Conservation (phyloP, 64 coral and sea anemone genomes). For the Catalaphyllia jardinei region DNA sequence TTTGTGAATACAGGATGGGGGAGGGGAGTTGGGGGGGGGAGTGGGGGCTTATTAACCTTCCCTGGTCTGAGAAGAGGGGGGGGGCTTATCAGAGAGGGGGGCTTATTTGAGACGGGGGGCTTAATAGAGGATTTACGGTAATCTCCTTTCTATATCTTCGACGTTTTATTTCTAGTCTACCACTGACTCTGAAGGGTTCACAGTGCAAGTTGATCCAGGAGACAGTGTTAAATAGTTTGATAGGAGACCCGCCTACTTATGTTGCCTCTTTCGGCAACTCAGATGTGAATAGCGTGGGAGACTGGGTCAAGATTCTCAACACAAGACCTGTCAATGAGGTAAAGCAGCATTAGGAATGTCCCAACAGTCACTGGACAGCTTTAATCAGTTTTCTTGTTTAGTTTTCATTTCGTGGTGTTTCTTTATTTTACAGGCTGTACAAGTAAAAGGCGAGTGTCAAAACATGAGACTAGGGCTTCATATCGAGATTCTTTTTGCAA, state of each 20-base stretch:
- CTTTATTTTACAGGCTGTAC: slow-evolving; percentile 45
- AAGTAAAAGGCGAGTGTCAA: slow-evolving; percentile 59
- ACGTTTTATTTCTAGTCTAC: slow-evolving; percentile 47
- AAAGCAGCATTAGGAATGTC: not conserved
- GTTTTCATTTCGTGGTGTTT: not conserved
- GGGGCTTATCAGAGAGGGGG: no score
- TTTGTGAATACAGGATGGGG: no score
- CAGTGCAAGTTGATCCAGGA: slow-evolving; percentile 76
- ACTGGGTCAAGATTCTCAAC: slow-evolving; percentile 94
- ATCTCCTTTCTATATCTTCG: not conserved
- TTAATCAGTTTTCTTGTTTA: not conserved
- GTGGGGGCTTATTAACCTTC: no score
- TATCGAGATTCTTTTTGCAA: slow-evolving; percentile 88
- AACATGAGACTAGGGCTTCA: slow-evolving; percentile 88
- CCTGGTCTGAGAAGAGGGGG: no score
- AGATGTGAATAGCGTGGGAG: slow-evolving; percentile 88
- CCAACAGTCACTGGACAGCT: not conserved
- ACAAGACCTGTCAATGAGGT: slow-evolving; percentile 81
- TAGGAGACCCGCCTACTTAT: slow-evolving; percentile 74
- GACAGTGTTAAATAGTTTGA: slow-evolving; percentile 49
- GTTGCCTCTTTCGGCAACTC: slow-evolving; percentile 95
- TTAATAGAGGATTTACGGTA: no score
- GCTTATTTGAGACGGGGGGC: no score
- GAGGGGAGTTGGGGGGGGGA: no score
- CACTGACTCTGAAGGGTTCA: slow-evolving; percentile 34